Percentiles rank a stretch among this genome's conserved stretches.
Conservation (phyloP, 2,113 vertebrate species). For the Macquaria ambigua region DNA sequence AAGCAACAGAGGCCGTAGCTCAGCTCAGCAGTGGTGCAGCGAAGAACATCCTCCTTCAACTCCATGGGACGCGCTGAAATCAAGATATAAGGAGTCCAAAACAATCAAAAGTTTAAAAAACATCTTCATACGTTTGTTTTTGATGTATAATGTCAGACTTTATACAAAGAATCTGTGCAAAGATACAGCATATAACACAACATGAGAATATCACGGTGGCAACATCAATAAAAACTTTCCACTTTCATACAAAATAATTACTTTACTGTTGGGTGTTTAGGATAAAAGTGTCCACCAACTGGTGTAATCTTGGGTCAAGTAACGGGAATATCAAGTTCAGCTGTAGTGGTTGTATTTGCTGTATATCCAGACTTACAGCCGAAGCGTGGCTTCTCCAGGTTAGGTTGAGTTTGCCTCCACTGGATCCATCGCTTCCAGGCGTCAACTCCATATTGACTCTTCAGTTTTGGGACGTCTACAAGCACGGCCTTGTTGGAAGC, state of each 20-base stretch:
- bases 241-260: no score
- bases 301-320: not conserved
- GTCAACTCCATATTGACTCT: slow-evolving; percentile 94
- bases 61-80: slow-evolving; percentile 88
- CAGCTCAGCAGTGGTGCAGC: slow-evolving; percentile 93
- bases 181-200: not conserved
- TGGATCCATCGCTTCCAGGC: slow-evolving; percentile 97
- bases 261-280: no score
- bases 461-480: slow-evolving; percentile 80
- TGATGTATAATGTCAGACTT: not conserved
- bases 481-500: not conserved
- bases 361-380: slow-evolving; percentile 75
- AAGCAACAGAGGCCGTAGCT: slow-evolving; percentile 96
- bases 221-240: not conserved
- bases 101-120: not conserved
- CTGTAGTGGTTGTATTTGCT: not conserved
- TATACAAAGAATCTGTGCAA: not conserved
- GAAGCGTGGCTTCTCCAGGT: slow-evolving; percentile 89
- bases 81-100: not conserved
- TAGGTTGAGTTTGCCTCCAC: slow-evolving; percentile 91
- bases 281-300: not conserved
- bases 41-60: slow-evolving; percentile 93
- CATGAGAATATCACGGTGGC: not conserved
- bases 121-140: not conserved
- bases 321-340: rapidly evolving